Percentiles rank a stretch among this genome's conserved stretches.
phyloP scores from a whole-genome alignment of 2,797 vertebrate species.

The Euphonia xanthogaster region DNA sequence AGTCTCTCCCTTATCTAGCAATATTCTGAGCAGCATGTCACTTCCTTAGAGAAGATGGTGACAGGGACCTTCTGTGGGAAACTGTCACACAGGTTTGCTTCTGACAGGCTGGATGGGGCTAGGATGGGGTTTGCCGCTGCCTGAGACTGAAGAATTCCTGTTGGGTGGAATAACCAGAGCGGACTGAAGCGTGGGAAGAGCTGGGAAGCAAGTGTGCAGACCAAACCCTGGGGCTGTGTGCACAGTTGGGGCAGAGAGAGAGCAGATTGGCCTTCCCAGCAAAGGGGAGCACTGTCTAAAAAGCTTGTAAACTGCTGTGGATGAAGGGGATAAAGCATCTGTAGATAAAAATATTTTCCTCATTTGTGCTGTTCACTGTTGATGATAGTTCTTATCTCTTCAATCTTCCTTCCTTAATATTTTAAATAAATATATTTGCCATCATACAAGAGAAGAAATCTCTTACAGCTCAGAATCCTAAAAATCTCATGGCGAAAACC shows the following conservation, averaged over 20 bases:
- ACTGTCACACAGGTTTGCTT: not conserved
- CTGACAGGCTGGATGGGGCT: not conserved
- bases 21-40: not conserved
- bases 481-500: not conserved
- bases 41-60: not conserved
- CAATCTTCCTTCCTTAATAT: not conserved
- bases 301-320: not conserved
- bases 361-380: not conserved
- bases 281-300: not conserved
- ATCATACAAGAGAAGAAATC: not conserved
- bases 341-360: not conserved
- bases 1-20: not conserved
- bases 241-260: not conserved
- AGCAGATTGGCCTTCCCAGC: not conserved
- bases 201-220: not conserved
- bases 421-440: not conserved
- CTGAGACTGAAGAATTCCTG: not conserved
- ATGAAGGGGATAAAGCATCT: not conserved
- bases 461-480: not conserved
- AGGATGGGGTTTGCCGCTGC: not conserved
- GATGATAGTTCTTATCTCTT: not conserved
- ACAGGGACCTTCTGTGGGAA: not conserved
- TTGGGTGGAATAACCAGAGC: not conserved
- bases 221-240: not conserved
- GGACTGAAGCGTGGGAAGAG: not conserved